Evolutionary conservation across 2,888 invertebrate genomes (phyloP).

Genomic region (Parochlus steinenii): DNA sequence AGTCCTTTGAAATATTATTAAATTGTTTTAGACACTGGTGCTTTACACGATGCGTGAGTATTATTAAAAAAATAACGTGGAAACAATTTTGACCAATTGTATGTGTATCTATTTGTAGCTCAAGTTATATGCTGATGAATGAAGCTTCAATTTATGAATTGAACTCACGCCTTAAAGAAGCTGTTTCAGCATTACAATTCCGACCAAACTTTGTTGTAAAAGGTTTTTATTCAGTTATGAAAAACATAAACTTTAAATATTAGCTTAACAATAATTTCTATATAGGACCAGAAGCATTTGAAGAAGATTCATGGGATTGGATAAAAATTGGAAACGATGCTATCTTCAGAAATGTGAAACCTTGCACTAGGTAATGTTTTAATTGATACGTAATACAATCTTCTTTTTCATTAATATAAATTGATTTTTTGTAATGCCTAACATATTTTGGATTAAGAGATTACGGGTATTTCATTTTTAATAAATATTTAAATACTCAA

Average conservation of each 20-base stretch:
- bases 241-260: no score
- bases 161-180: constrained; percentile 36
- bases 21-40: constrained; percentile 31
- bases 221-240: no score
- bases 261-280: no score
- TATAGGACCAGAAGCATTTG: constrained; percentile 34
- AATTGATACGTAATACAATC: neutral
- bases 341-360: constrained; percentile 44
- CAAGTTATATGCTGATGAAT: constrained; percentile 45
- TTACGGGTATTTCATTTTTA: constrained; percentile 1
- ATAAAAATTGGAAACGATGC: constrained; percentile 43
- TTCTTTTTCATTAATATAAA: constrained; percentile 1
- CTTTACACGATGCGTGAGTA: constrained; percentile 44
- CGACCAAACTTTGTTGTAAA: constrained; percentile 49
- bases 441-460: neutral
- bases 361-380: constrained; percentile 41
- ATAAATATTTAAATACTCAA: constrained; percentile 4
- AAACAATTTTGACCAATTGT: no score
- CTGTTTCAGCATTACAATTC: constrained; percentile 38
- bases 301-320: constrained; percentile 51
- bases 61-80: no score
- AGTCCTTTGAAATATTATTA: no score
- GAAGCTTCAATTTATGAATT: constrained; percentile 46
- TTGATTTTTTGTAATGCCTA: constrained; percentile 9
- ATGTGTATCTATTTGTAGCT: no score